These are phyloP conservation scores for Melanostoma mellinum DNA, from an alignment of 2,888 invertebrate genomes.

Conservation along the genomic window DNA sequence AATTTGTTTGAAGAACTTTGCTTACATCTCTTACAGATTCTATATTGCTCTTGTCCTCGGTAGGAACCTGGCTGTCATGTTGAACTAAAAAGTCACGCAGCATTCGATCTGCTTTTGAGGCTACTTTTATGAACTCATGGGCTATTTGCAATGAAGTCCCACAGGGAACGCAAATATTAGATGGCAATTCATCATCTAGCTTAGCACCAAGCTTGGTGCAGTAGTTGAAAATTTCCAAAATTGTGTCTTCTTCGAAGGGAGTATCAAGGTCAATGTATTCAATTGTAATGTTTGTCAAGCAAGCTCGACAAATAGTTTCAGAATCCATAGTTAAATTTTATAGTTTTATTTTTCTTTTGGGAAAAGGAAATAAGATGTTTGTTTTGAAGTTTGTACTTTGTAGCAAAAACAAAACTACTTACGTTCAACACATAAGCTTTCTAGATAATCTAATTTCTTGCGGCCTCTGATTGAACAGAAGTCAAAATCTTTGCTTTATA, in stretches of 20 bases:
- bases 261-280: conserved; percentile 71
- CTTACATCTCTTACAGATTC: no score
- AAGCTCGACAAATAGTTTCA: conserved; percentile 67
- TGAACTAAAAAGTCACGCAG: conserved; percentile 21
- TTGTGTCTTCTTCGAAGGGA: conserved; percentile 38
- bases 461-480: no score
- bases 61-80: background rate
- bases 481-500: no score
- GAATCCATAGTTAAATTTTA: conserved; percentile 22
- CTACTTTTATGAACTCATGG: conserved; percentile 42
- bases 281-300: conserved; percentile 61
- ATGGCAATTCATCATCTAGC: conserved; percentile 60
- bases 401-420: no score
- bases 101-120: conserved; percentile 21
- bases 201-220: conserved; percentile 68
- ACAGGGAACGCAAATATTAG: conserved; percentile 43
- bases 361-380: no score
- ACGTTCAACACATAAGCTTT: no score
- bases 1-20: no score
- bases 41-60: no score
- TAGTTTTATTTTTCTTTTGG: no score
- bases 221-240: conserved; percentile 64
- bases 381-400: no score
- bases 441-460: no score
- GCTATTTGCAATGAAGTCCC: conserved; percentile 41